Conservation (phyloP, 2,113 vertebrate genomes). For the Nyctibius bracteatus region DNA sequence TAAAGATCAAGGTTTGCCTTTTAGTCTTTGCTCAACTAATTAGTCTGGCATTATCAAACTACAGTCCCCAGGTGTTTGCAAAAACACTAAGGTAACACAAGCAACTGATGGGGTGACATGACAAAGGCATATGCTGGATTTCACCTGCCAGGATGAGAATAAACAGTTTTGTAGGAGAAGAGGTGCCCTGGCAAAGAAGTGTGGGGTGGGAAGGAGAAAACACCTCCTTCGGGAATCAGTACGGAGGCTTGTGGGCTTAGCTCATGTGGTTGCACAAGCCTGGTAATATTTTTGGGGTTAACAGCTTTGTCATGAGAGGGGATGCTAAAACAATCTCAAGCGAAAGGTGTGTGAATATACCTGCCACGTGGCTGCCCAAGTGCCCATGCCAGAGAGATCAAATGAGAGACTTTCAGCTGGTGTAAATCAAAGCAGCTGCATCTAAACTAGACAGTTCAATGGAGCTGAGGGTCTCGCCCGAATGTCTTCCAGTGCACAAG, state of each 20-base stretch:
- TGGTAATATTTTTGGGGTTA: not conserved
- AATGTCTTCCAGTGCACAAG: rapidly evolving
- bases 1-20: not conserved
- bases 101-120: not conserved
- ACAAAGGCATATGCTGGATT: not conserved
- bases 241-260: not conserved
- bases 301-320: not conserved
- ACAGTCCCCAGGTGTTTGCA: not conserved
- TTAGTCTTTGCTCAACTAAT: not conserved
- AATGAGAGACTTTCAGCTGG: not conserved
- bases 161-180: not conserved
- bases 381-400: not conserved
- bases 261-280: not conserved
- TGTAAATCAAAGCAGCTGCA: not conserved
- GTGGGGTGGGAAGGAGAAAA: not conserved
- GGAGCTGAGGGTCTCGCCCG: not conserved
- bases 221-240: not conserved
- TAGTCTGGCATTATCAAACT: not conserved
- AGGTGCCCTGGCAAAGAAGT: not conserved
- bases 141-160: not conserved
- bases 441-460: not conserved
- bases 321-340: rapidly evolving
- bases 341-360: not conserved
- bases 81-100: rapidly evolving
- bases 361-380: not conserved